Percentiles rank a stretch among this genome's conserved stretches.
phyloP scores from a whole-genome alignment of 2,113 vertebrate genomes.

The Sarotherodon lohbergeri region DNA sequence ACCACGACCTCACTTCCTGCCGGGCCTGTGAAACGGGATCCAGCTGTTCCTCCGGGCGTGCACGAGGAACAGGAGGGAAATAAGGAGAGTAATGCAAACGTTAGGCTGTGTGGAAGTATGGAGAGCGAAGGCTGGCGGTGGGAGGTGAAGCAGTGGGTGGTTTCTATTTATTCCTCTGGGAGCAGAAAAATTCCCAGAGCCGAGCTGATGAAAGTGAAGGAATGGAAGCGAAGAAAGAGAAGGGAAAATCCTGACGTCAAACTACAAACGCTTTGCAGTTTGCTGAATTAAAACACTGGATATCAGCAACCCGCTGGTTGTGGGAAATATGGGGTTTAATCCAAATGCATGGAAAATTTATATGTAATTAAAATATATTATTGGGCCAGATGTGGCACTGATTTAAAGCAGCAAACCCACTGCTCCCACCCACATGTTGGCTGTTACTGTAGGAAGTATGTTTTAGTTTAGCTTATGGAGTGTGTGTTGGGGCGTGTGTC shows the following conservation, averaged over 20 bases:
- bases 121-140: background rate
- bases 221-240: background rate
- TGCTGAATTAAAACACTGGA: background rate
- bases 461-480: background rate
- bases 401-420: background rate
- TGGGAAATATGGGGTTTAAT: background rate
- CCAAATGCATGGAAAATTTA: background rate
- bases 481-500: background rate
- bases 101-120: background rate
- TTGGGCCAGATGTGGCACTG: rapidly evolving
- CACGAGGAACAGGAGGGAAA: background rate
- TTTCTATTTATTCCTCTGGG: background rate
- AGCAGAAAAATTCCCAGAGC: background rate
- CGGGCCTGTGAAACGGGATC: conserved; percentile 38
- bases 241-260: rapidly evolving
- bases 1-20: conserved; percentile 55
- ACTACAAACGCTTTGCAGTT: background rate
- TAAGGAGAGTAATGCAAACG: background rate
- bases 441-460: background rate
- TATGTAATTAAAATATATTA: background rate
- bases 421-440: background rate
- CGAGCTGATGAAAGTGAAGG: background rate
- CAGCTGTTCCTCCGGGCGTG: background rate
- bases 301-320: background rate
- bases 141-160: background rate